Conservation (phyloP, 2,888 invertebrate species). For the Tenthredo livida region DNA sequence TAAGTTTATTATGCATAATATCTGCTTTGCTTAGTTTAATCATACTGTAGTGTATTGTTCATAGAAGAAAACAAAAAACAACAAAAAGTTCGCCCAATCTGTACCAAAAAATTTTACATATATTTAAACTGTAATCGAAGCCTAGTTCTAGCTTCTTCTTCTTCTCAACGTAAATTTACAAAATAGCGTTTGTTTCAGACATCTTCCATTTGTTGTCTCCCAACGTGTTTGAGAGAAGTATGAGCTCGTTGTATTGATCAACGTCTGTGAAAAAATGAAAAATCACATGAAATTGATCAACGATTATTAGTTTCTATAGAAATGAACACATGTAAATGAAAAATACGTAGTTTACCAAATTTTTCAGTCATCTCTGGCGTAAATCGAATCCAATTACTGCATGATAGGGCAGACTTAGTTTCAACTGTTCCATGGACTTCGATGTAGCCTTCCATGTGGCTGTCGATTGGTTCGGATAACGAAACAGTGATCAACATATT, state of each 20-base stretch:
- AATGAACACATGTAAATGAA: background rate
- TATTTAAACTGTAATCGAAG: background rate
- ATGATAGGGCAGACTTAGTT: constrained; percentile 70
- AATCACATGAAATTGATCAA: background rate
- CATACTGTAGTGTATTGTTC: background rate
- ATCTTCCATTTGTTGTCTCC: constrained; percentile 63
- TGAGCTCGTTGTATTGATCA: constrained; percentile 65
- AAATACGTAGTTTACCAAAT: too few species aligned
- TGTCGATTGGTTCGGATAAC: constrained; percentile 66
- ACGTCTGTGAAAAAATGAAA: constrained; percentile 59
- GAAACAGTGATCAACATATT: constrained; percentile 69
- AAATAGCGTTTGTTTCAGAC: constrained; percentile 42
- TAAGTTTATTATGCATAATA: too few species aligned
- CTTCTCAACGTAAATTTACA: constrained; percentile 18
- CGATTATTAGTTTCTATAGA: background rate
- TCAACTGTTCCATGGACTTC: constrained; percentile 70
- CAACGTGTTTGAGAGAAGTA: constrained; percentile 61
- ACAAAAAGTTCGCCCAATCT: too few species aligned
- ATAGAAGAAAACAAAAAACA: too few species aligned
- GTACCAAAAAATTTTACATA: background rate
- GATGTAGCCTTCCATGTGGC: constrained; percentile 65
- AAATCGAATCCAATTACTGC: constrained; percentile 65
- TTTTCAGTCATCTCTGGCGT: constrained; percentile 60
- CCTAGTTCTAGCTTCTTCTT: background rate
- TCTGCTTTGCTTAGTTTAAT: too few species aligned